Evolutionary conservation across 64 coral and sea anemone genomes (phyloP), one percentile per base, ranked within the genome.

Genomic region (Stichodactyla mertensii): DNA sequence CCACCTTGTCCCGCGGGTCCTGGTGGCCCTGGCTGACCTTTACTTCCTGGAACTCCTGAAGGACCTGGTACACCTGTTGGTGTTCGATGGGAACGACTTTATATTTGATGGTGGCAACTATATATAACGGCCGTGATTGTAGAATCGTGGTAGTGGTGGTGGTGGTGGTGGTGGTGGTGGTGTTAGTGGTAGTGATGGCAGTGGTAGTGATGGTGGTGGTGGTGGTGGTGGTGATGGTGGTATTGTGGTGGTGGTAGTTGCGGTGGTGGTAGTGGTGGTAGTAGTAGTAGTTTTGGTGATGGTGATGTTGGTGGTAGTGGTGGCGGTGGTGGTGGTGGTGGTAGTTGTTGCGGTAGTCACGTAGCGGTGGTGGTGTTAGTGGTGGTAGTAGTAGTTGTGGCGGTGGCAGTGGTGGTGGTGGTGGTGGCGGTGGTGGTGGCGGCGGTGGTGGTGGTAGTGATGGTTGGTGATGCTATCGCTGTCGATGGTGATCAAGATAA

Each of bases 1-100:
- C 89, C 89, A 15, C 70, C 86, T n/a, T 1, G 13, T 13, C 85
- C 85, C 6, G n/a, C 61, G 31, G 19, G 23, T 1, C 86, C 69
- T 55, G 6, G 11, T 12, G 70, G 57, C 10, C 83, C 83, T 85
- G 3, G 83, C 27, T n/a, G 19, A 9, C 83, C 83, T 16, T 11
- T 36, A 10, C 11, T 64, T 45, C 83, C 83, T 61, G 78, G 51
- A 10, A 14, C n/a, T n/a, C 83, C 82, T 23, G 4, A 16, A 8
- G 10, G 1, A 1, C 83, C 83, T 51, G 53, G 83, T 12, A 16
- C 52, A 55, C 83, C 83, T 84, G 54, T 54, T 51, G 11, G 51
- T 52, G 51, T 54, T 45, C 54, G 31, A 36, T 52, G 16, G 11
- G 6, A 7, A 18, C 0, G 12, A 15, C 52, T 51, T 77, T 19